Evolutionary conservation across 2,888 invertebrate species (phyloP).

Genomic region (Apamea epomidion): DNA sequence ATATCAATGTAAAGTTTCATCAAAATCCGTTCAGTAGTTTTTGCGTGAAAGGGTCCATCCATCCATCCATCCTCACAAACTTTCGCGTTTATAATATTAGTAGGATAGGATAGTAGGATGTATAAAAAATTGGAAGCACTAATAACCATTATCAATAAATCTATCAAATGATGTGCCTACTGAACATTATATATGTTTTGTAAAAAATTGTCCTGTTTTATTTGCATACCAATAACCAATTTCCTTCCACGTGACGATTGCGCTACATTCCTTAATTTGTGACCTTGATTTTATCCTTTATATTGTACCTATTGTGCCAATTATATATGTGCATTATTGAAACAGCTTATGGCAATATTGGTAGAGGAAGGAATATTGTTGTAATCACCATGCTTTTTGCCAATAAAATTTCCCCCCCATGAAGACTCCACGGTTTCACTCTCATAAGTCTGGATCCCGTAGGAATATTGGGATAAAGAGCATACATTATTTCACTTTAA

Average conservation of each 20-base stretch:
- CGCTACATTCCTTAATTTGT: slow-evolving; percentile 21
- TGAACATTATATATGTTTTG: background rate
- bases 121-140: background rate
- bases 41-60: no score
- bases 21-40: no score
- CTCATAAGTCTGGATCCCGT: background rate
- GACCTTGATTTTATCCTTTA: background rate
- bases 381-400: background rate
- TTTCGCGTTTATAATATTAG: no score
- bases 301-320: slow-evolving; percentile 3
- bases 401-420: background rate
- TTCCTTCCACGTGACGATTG: slow-evolving; percentile 25
- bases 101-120: background rate
- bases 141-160: slow-evolving; percentile 4
- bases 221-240: background rate
- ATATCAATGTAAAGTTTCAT: no score
- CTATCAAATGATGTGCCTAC: background rate
- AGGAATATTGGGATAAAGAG: background rate
- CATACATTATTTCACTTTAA: background rate
- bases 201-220: slow-evolving; percentile 6
- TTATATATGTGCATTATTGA: slow-evolving; percentile 1
- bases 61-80: no score
- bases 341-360: no score
- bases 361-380: background rate
- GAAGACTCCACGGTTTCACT: background rate